These are phyloP conservation scores for Mycteria americana DNA, from an alignment of 2,797 vertebrate species.

Conservation along the genomic window DNA sequence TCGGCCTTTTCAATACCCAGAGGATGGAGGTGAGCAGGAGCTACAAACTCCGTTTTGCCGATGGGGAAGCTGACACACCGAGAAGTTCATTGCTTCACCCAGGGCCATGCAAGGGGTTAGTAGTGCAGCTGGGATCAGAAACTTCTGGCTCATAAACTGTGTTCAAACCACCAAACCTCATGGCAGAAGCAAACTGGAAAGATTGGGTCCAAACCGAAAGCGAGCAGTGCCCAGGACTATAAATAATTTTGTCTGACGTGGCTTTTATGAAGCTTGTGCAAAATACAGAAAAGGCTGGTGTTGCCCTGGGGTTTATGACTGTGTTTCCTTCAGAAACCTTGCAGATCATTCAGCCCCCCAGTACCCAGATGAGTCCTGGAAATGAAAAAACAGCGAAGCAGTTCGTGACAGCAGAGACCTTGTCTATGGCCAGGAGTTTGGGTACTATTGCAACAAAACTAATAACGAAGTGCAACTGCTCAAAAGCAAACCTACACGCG, in stretches of 20 bases:
- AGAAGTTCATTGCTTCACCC: background rate
- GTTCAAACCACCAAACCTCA: background rate
- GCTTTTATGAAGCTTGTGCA: background rate
- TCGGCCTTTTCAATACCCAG: background rate
- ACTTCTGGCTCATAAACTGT: background rate
- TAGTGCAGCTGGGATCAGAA: background rate
- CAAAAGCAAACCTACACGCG: background rate
- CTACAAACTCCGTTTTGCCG: background rate
- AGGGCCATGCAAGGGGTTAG: background rate
- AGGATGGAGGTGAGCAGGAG: background rate
- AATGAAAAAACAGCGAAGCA: background rate
- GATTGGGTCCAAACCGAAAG: slow-evolving; percentile 13
- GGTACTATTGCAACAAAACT: background rate
- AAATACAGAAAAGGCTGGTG: background rate
- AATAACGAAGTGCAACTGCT: background rate
- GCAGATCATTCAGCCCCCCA: background rate
- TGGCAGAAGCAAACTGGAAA: background rate
- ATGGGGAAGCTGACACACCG: background rate
- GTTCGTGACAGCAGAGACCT: background rate
- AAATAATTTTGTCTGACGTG: background rate
- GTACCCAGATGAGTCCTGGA: background rate
- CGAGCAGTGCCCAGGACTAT: background rate
- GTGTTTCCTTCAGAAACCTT: background rate
- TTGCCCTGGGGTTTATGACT: background rate
- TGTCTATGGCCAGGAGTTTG: background rate